phyloP scores from a whole-genome alignment of 2,797 vertebrate species.

The Synaphobranchus kaupii region DNA sequence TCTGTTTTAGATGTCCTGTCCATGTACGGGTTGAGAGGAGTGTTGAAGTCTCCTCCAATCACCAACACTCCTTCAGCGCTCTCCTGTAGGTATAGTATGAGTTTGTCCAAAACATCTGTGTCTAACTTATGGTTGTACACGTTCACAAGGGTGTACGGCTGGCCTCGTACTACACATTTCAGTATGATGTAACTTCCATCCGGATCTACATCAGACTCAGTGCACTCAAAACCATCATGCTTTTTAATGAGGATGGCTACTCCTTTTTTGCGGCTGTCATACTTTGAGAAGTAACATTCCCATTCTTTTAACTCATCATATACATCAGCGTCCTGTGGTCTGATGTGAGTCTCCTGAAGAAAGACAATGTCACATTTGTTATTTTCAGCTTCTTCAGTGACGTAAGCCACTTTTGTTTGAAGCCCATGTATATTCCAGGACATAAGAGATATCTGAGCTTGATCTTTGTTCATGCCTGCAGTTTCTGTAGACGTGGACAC shows the following conservation, averaged over 20 bases:
- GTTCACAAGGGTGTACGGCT: not conserved
- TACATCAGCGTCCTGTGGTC: no score
- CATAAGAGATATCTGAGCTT: no score
- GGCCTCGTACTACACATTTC: not conserved
- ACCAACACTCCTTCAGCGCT: not conserved
- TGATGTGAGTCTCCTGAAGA: no score
- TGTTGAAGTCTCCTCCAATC: constrained; percentile 18
- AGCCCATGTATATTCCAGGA: no score
- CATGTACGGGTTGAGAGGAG: not conserved
- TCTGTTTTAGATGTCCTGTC: not conserved
- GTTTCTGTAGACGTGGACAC: fast-evolving
- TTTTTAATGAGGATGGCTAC: not conserved
- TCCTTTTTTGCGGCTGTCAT: not conserved
- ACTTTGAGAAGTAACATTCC: not conserved
- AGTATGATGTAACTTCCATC: not conserved
- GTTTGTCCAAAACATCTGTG: not conserved
- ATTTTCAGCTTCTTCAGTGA: no score
- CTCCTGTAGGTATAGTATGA: not conserved
- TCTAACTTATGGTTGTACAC: not conserved
- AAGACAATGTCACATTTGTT: no score
- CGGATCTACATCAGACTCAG: not conserved
- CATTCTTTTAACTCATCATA: no score
- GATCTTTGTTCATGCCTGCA: no score
- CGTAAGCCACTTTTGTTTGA: no score
- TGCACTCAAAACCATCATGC: not conserved